Percentiles rank a stretch among this genome's conserved stretches.
Evolutionary conservation across 2,888 invertebrate genomes (phyloP).

Genomic region (Zygaena filipendulae): DNA sequence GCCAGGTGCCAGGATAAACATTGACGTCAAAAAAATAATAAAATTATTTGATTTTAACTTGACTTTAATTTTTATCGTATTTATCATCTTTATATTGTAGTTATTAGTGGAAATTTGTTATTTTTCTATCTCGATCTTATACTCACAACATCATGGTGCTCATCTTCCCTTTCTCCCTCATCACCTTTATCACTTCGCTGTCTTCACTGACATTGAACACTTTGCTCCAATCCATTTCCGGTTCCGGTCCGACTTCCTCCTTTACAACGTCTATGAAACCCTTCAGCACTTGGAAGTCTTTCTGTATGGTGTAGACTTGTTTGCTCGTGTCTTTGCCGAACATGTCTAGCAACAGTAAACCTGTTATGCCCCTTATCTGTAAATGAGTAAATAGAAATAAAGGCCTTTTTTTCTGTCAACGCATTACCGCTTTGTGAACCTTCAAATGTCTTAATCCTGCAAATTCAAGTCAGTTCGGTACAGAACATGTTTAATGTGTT

Average conservation of each 20-base stretch:
- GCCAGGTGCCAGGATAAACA: neutral
- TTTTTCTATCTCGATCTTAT: too few relatives aligned
- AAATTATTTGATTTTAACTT: neutral
- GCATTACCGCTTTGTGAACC: too few relatives aligned
- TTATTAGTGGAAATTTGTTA: too few relatives aligned
- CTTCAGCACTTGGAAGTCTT: conserved; percentile 37
- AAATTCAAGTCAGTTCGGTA: too few relatives aligned
- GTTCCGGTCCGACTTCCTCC: conserved; percentile 22
- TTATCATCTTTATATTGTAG: too few relatives aligned
- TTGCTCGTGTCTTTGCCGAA: conserved; percentile 47
- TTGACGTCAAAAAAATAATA: neutral
- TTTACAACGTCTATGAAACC: conserved; percentile 33
- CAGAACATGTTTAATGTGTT: too few relatives aligned
- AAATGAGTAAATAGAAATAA: neutral
- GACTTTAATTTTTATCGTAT: too few relatives aligned
- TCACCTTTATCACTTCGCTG: conserved; percentile 32
- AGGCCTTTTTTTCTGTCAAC: too few relatives aligned
- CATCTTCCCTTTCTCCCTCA: conserved; percentile 28
- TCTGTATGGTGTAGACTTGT: conserved; percentile 41
- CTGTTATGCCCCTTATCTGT: neutral
- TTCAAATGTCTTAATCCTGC: too few relatives aligned
- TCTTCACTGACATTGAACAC: conserved; percentile 30
- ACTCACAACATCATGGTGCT: conserved; percentile 54
- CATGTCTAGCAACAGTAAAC: conserved; percentile 31
- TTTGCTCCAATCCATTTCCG: conserved; percentile 29